Evolutionary conservation across 2,888 invertebrate genomes (phyloP), one percentile per base, ranked within the genome.

Genomic region (Harmothoe impar): DNA sequence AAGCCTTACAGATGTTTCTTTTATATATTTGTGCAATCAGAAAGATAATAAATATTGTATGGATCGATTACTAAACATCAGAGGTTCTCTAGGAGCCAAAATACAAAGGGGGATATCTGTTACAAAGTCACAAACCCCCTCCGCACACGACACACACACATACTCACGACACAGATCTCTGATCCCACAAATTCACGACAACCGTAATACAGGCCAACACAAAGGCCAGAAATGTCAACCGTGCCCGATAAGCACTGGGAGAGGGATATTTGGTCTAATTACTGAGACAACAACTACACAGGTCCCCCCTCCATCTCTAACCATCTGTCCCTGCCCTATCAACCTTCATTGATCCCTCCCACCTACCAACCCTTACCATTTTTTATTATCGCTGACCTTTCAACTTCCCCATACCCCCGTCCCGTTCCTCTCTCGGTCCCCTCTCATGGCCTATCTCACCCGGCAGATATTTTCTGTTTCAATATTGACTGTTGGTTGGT

Each of bases 281-380:
- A 25, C 29, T 72, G 31, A 29, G 29, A 25, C 72, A 72, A 72
- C 72, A 72, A 72, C 29, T 29, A 72, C 72, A 72, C 25, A 72
- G 25, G 72, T 23, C 15, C 25, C 25, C 5, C 72, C 72, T n/a
- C 72, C 15, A 72, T n/a, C 72, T 17, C 5, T 29, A 43, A 29
- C 72, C 72, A 72, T 72, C 72, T 72, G 72, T 72, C 31, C 62
- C 23, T n/a, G 62, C 20, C 62, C 62, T 62, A 62, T 62, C 62
- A 62, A 62, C 62, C 62, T 43, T 10, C 43, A 43, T 10, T 43
- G 43, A 43, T 62, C 62, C 54, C 17, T 52, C 54, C 62, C 62
- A 20, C n/a, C n/a, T 12, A 20, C 62, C 62, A n/a, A 62, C 20
- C 25, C 29, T 25, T 72, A 72, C 25, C 72, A 72, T 0, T 25